Base-by-base conservation (phyloP, 2,797 vertebrate species). In the Melanotaenia parkinsoni region DNA sequence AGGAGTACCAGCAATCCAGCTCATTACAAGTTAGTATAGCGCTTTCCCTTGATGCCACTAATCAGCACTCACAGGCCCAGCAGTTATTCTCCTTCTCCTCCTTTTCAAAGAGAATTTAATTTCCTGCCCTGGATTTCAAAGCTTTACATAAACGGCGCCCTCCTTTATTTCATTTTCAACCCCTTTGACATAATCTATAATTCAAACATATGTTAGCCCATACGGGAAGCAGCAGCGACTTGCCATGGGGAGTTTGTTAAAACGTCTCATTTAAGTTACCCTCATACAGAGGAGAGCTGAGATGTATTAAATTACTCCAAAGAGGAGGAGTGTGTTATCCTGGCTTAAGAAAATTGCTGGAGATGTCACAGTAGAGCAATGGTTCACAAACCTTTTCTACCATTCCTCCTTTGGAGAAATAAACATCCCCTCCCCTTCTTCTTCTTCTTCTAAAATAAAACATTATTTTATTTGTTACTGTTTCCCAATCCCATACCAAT, bases 61-160 rank as follows among this genome's bases (percentile, higher is more conserved):
- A 93, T 92, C 88, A 86, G 70, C 30, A 0, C 76, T 77, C 76
- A 51, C 85, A 85, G 57, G 70, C 80, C 62, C 82, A 69, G 82
- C 84, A 74, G 83, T 88, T 79, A 83, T 81, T 82, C 84, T 70
- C 70, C 77, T 84, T 40, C 85, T 58, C 63, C 77, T 79, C 59
- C 74, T 84, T 82, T 93, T 16, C 88, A 91, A 87, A 87, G 83
- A 71, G 76, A 91, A 92, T 93, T 86, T 90, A 89, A 93, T 93
- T 93, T 92, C 89, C 92, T 93, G 89, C 76, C 76, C 62, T 79
- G 86, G 77, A 88, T 91, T 93, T 92, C 83, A 91, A 92, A 92
- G 89, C 88, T 81, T 89, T 86, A 80, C 89, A 90, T 87, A 90
- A 93, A 89, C 76, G 86, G 74, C 50, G 18, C 59, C 77, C 80